Percentiles rank a stretch among this genome's conserved stretches.
Evolutionary conservation across 2,113 vertebrate species (phyloP).

Genomic region (Oreamnos americanus): DNA sequence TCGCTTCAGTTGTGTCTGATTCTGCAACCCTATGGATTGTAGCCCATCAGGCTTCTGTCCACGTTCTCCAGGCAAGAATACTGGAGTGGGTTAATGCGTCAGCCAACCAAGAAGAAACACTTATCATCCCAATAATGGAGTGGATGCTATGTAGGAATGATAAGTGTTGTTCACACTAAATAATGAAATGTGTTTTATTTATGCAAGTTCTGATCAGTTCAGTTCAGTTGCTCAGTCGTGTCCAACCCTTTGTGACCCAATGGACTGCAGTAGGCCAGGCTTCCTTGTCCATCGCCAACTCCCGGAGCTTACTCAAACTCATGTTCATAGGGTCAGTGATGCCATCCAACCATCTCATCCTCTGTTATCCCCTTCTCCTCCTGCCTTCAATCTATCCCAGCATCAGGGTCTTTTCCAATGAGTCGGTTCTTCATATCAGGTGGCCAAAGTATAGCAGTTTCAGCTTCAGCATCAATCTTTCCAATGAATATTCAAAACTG

Average conservation of each 20-base stretch:
- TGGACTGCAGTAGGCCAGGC: background rate
- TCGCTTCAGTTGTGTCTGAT: fast-evolving
- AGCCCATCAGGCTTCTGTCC: background rate
- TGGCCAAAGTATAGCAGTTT: background rate
- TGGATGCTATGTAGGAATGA: background rate
- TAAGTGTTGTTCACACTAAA: background rate
- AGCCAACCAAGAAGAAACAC: background rate
- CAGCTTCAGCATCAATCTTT: background rate
- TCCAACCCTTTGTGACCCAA: background rate
- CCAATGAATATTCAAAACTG: background rate
- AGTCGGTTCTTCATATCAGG: background rate
- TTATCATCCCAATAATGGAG: background rate
- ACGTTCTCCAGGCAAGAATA: background rate
- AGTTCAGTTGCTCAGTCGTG: background rate
- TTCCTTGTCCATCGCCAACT: background rate
- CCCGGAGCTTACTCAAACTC: background rate
- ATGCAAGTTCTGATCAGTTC: background rate
- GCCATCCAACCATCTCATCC: background rate
- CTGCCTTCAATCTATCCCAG: background rate
- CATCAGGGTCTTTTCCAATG: background rate
- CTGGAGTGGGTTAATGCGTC: background rate
- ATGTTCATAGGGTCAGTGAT: background rate
- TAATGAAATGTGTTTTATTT: background rate
- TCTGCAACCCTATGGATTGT: background rate
- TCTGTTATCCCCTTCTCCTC: background rate